A percentile compares a stretch with the other conserved stretches of the same genome.
Conservation (phyloP, 2,888 invertebrate genomes). For the Endomychus coccineus region DNA sequence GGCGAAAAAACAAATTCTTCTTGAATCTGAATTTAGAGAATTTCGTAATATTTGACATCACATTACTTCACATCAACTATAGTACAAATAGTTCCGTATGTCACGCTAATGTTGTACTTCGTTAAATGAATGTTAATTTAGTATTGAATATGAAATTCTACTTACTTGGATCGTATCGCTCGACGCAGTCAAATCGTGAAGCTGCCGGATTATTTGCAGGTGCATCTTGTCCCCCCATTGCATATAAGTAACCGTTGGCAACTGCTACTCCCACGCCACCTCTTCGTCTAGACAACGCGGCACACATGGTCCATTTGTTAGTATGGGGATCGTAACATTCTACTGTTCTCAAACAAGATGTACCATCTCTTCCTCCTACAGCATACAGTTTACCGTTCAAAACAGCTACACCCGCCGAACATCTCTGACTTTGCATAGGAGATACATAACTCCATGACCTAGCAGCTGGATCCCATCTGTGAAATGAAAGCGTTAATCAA, state of each 20-base stretch:
- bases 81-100: too few species aligned
- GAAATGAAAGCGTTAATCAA: too few species aligned
- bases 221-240: constrained; percentile 89
- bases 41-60: too few species aligned
- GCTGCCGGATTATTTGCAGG: constrained; percentile 81
- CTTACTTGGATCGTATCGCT: constrained; percentile 64
- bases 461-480: constrained; percentile 80
- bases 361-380: constrained; percentile 88
- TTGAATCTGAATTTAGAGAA: too few species aligned
- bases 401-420: constrained; percentile 86
- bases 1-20: too few species aligned
- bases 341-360: constrained; percentile 81
- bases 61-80: too few species aligned
- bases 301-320: constrained; percentile 75
- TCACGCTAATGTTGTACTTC: too few species aligned
- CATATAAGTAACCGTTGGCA: constrained; percentile 82
- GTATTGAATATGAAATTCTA: too few species aligned
- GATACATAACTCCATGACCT: constrained; percentile 86
- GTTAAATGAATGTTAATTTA: too few species aligned
- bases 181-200: constrained; percentile 80
- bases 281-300: constrained; percentile 78
- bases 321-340: constrained; percentile 73
- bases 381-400: constrained; percentile 79
- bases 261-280: constrained; percentile 87
- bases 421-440: constrained; percentile 81